phyloP scores from a whole-genome alignment of 2,113 vertebrate species.

The Neolamprologus brichardi region DNA sequence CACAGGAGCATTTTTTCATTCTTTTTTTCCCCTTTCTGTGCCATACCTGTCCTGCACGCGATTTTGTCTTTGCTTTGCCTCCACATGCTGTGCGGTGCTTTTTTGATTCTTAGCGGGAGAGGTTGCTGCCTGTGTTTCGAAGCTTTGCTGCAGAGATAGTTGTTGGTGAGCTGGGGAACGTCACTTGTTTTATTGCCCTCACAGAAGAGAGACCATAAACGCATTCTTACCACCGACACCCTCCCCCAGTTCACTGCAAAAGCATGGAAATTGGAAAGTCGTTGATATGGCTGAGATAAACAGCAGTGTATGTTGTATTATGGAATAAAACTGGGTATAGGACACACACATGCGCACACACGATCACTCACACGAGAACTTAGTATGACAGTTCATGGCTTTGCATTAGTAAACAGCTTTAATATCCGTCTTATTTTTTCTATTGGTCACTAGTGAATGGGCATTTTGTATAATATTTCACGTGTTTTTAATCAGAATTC shows the following conservation, averaged over 20 bases:
- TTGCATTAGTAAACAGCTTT: not conserved
- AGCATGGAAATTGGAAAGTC: slow-evolving; percentile 27
- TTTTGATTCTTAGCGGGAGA: not conserved
- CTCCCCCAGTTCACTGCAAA: slow-evolving; percentile 43
- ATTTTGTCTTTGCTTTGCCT: not conserved
- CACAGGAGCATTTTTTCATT: not conserved
- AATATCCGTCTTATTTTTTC: not conserved
- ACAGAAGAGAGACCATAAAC: slow-evolving; percentile 67
- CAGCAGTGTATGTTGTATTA: not conserved
- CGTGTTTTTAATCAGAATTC: not conserved
- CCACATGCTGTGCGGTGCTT: slow-evolving; percentile 13
- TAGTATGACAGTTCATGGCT: not conserved
- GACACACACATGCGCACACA: not conserved
- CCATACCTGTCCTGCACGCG: not conserved
- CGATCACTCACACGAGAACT: not conserved
- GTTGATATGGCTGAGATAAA: slow-evolving; percentile 12
- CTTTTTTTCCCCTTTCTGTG: not conserved
- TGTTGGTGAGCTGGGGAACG: slow-evolving; percentile 64
- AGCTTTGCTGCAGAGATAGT: slow-evolving; percentile 63
- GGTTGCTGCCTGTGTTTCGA: slow-evolving; percentile 24
- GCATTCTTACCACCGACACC: slow-evolving; percentile 66
- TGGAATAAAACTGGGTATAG: slow-evolving; percentile 9
- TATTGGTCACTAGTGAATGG: not conserved
- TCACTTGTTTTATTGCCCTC: slow-evolving; percentile 72
- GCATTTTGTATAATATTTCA: not conserved